Percentiles rank a stretch among this genome's conserved stretches.
These are phyloP conservation scores for Rotaria magnacalcarata DNA, from an alignment of 2,888 invertebrate genomes.

Conservation along the genomic window DNA sequence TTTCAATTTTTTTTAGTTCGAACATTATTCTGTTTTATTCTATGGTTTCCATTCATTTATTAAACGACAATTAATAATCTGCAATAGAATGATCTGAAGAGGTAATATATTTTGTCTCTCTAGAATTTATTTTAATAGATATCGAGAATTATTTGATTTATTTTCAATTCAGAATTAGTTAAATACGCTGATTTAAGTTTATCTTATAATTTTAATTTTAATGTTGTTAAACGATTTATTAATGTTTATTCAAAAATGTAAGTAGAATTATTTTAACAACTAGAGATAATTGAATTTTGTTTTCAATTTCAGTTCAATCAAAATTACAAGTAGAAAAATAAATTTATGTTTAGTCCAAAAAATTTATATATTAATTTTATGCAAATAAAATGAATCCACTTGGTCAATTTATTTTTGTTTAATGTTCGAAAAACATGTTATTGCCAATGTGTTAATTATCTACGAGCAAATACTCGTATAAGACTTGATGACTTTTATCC, in stretches of 20 bases:
- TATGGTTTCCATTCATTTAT: conserved; percentile 34
- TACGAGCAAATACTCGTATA: background rate
- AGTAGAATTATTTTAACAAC: background rate
- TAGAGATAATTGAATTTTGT: background rate
- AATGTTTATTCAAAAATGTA: conserved; percentile 10
- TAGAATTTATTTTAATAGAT: background rate
- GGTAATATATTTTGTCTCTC: background rate
- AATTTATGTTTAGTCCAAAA: background rate
- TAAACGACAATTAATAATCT: background rate
- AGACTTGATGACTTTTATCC: conserved; percentile 19
- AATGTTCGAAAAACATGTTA: conserved; percentile 17
- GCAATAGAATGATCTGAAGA: background rate
- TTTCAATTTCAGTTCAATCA: background rate
- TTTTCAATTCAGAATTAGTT: background rate
- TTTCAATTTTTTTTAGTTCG: background rate
- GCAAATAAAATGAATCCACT: conserved; percentile 1
- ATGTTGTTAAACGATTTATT: conserved; percentile 5
- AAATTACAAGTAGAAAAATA: conserved; percentile 36
- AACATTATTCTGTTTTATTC: conserved; percentile 1
- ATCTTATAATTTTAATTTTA: conserved; percentile 26
- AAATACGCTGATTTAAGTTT: background rate
- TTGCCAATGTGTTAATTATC: conserved; percentile 28
- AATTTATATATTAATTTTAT: background rate
- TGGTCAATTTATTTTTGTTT: conserved; percentile 20
- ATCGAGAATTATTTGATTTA: too few species aligned